phyloP scores from a whole-genome alignment of 2,797 vertebrate genomes.

The Varecia variegata region DNA sequence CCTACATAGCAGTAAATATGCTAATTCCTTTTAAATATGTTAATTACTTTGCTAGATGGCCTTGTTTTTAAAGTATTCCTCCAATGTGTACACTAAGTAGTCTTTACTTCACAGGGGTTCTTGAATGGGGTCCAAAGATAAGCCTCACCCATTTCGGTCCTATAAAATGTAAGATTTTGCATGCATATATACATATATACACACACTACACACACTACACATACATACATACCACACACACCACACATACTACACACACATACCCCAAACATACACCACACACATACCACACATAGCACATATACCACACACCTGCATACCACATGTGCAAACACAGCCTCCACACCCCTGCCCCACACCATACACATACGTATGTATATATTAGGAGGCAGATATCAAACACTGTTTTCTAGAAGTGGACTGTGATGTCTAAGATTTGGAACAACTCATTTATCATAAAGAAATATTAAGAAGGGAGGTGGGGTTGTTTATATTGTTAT shows the following conservation, averaged over 20 bases:
- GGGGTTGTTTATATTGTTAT: neutral
- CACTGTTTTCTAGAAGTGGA: neutral
- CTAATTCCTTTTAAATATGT: neutral
- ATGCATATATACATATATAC: neutral
- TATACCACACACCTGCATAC: neutral
- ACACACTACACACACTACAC: neutral
- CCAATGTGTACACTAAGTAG: neutral
- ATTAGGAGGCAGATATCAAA: neutral
- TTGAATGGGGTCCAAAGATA: neutral
- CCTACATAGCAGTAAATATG: neutral
- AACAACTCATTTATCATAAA: neutral
- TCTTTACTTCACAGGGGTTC: neutral
- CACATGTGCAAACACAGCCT: neutral
- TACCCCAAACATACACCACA: neutral
- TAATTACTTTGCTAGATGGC: neutral
- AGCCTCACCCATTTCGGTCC: neutral
- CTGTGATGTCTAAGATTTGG: neutral
- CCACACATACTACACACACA: neutral
- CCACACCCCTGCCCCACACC: neutral
- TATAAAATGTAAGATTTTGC: neutral
- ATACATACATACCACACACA: neutral
- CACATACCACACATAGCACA: neutral
- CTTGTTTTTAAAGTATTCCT: neutral
- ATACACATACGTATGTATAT: too few relatives aligned
- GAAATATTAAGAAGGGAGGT: neutral